phyloP scores from a whole-genome alignment of 2,113 vertebrate genomes.

The Cheilinus undulatus region DNA sequence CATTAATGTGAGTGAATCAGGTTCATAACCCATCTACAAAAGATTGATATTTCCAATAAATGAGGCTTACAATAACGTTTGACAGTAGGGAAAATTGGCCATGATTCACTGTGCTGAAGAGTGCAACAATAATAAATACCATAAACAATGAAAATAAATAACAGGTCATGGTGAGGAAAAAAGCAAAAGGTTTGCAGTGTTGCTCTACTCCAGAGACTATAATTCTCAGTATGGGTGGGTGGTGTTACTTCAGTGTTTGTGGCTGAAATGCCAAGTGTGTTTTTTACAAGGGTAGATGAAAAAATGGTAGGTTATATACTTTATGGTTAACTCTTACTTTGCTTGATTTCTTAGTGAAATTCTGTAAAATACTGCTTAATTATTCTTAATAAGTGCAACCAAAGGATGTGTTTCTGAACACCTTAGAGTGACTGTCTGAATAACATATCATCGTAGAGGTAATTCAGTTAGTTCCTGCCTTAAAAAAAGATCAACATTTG shows the following conservation, averaged over 20 bases:
- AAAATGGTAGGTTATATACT: not conserved
- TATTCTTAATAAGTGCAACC: not conserved
- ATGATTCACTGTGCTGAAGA: conserved; percentile 45
- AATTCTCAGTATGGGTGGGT: conserved; percentile 17
- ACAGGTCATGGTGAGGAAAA: conserved; percentile 19
- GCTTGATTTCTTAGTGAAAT: not conserved
- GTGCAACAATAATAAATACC: conserved; percentile 43
- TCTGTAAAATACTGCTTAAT: not conserved
- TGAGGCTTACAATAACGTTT: conserved; percentile 48
- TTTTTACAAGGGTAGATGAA: conserved; percentile 12
- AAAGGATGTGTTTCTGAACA: too few relatives aligned
- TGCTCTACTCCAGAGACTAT: conserved; percentile 4
- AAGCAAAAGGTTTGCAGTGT: conserved; percentile 1
- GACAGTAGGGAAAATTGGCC: conserved; percentile 51
- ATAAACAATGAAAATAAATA: conserved; percentile 45
- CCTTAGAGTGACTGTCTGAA: too few relatives aligned
- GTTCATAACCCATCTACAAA: not conserved
- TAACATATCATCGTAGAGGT: too few relatives aligned
- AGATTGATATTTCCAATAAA: conserved; percentile 57
- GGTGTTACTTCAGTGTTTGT: conserved; percentile 20
- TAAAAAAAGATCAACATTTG: not conserved
- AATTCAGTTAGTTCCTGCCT: too few relatives aligned
- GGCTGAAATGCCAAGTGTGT: not conserved
- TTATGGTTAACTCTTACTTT: not conserved
- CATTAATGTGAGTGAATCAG: not conserved